phyloP scores from a whole-genome alignment of 2,797 vertebrate species.

The Sciurus carolinensis region DNA sequence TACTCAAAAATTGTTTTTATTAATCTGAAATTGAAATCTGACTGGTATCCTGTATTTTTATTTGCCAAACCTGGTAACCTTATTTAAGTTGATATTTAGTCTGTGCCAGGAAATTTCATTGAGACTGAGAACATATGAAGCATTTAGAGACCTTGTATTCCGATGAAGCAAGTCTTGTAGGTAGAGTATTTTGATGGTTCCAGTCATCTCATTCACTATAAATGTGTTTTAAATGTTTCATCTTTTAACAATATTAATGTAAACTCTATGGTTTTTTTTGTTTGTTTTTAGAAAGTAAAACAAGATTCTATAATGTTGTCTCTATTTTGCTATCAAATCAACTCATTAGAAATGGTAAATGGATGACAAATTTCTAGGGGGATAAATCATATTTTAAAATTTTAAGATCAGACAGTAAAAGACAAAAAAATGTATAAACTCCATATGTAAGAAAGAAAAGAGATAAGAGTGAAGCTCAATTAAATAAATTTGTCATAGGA shows the following conservation, averaged over 20 bases:
- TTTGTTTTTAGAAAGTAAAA: neutral
- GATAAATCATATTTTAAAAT: neutral
- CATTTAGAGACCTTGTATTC: neutral
- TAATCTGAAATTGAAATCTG: slow-evolving; percentile 10
- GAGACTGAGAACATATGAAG: neutral
- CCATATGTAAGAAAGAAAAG: neutral
- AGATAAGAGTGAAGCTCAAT: neutral
- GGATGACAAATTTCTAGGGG: neutral
- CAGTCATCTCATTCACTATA: neutral
- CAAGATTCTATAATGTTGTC: neutral
- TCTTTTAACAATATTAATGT: neutral
- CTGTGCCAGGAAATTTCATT: neutral
- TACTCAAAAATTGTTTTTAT: neutral
- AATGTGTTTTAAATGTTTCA: neutral
- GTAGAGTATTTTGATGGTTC: neutral
- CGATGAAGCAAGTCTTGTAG: neutral
- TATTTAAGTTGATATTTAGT: neutral
- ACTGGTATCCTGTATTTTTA: neutral
- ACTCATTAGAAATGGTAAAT: slow-evolving; percentile 18
- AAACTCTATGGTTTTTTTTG: neutral
- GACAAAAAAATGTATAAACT: neutral
- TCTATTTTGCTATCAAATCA: neutral
- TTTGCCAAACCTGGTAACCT: neutral
- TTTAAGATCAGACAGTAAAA: neutral
- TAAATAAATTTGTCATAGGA: slow-evolving; percentile 6